Conservation (phyloP, 2,888 invertebrate genomes). For the Trichopoda pennipes region DNA sequence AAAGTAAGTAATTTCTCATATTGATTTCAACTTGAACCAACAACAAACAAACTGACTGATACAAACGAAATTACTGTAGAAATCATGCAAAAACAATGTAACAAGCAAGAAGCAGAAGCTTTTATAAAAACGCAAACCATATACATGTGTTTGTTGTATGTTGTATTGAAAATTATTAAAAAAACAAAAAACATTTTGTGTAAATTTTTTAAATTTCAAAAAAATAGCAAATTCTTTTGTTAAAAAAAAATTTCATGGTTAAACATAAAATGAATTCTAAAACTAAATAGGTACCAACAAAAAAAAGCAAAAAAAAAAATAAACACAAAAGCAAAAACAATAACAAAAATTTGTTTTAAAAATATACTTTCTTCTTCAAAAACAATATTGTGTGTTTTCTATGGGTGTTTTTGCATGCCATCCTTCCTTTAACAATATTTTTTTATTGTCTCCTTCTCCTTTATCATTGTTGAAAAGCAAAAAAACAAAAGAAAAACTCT, state of each 20-base stretch:
- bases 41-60: no score
- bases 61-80: neutral
- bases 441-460: conserved; percentile 53
- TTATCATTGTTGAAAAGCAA: conserved; percentile 32
- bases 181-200: neutral
- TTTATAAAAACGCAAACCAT: conserved; percentile 1
- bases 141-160: conserved; percentile 23
- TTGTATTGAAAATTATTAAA: neutral
- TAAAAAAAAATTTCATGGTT: conserved; percentile 59
- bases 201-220: neutral
- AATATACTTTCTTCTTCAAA: conserved; percentile 32
- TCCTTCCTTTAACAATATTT: conserved; percentile 26
- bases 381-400: conserved; percentile 55
- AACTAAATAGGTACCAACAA: no score
- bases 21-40: conserved; percentile 31
- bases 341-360: conserved; percentile 1
- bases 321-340: neutral
- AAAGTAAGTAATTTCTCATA: conserved; percentile 33
- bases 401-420: conserved; percentile 41
- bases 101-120: conserved; percentile 45
- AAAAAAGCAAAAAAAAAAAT: no score
- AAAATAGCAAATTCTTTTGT: conserved; percentile 19
- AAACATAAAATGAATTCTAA: neutral
- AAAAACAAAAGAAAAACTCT: conserved; percentile 12
- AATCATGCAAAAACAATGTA: neutral